Conservation (phyloP, 2,888 invertebrate genomes). For the Volucella inanis region DNA sequence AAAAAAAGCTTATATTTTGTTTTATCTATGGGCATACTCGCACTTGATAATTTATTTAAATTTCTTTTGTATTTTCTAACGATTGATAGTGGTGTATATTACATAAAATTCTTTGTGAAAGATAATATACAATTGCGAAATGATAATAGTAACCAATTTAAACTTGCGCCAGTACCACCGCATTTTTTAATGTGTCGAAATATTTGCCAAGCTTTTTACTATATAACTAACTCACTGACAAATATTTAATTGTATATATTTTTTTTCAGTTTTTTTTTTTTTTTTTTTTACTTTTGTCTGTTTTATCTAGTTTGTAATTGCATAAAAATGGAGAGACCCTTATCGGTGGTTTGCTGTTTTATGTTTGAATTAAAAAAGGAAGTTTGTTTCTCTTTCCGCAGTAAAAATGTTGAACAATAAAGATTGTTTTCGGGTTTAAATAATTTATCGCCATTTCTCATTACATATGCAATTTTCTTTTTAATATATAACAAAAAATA, state of each 20-base stretch:
- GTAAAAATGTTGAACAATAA: constrained; percentile 37
- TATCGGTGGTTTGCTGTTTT: constrained; percentile 73
- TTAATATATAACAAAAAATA: constrained; percentile 76
- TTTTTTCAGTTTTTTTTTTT: constrained; percentile 11
- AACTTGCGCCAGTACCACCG: constrained; percentile 43
- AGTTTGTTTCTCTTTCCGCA: not conserved
- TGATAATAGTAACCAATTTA: constrained; percentile 39
- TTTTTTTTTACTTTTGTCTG: constrained; percentile 53
- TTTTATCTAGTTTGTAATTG: constrained; percentile 61
- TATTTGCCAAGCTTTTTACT: constrained; percentile 44
- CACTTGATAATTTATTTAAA: constrained; percentile 63
- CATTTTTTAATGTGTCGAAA: constrained; percentile 19
- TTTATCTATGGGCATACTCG: constrained; percentile 45
- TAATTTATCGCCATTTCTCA: constrained; percentile 70
- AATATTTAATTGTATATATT: constrained; percentile 22
- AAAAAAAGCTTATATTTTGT: constrained; percentile 36
- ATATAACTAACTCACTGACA: constrained; percentile 58
- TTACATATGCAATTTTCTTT: constrained; percentile 63
- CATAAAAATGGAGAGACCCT: constrained; percentile 76
- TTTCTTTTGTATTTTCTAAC: constrained; percentile 55
- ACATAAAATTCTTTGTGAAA: constrained; percentile 54
- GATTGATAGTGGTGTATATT: constrained; percentile 50
- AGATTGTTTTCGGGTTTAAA: constrained; percentile 59
- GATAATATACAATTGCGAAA: constrained; percentile 33
- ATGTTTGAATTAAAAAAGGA: constrained; percentile 22